Conservation (phyloP, 2,797 vertebrate species). For the Ctenochaetus hawaiiensis region DNA sequence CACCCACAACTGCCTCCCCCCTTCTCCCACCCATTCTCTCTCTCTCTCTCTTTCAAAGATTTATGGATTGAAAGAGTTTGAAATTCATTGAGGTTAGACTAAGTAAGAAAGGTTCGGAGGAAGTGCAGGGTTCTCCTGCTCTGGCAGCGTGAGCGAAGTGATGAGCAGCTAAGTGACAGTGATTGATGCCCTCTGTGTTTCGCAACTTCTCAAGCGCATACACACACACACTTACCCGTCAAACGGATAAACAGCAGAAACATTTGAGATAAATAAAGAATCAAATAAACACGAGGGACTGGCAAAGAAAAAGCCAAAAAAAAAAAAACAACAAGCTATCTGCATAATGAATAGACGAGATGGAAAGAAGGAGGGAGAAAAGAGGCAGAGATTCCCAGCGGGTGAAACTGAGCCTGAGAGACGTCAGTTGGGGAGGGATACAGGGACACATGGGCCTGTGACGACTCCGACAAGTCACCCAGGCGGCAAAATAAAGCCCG, state of each 20-base stretch:
- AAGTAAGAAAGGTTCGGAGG: slow-evolving; percentile 43
- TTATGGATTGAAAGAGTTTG: slow-evolving; percentile 82
- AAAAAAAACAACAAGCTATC: slow-evolving; percentile 34
- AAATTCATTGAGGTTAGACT: slow-evolving; percentile 76
- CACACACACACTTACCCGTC: slow-evolving; percentile 45
- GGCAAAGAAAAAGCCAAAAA: slow-evolving; percentile 6
- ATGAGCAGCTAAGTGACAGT: slow-evolving; percentile 85
- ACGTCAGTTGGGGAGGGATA: slow-evolving; percentile 55
- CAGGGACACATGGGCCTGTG: slow-evolving; percentile 69
- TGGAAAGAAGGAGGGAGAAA: slow-evolving; percentile 53
- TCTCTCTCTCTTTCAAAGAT: slow-evolving; percentile 57
- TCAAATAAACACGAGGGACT: slow-evolving; percentile 66
- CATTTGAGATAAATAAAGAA: slow-evolving; percentile 79
- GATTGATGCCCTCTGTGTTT: slow-evolving; percentile 86
- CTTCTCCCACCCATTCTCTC: background rate
- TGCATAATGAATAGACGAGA: slow-evolving; percentile 74
- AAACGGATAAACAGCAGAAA: slow-evolving; percentile 77
- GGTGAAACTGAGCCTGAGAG: slow-evolving; percentile 70
- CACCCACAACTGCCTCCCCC: slow-evolving; percentile 6
- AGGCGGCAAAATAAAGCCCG: slow-evolving; percentile 79
- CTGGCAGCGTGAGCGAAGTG: slow-evolving; percentile 66
- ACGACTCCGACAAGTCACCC: slow-evolving; percentile 79
- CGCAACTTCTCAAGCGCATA: slow-evolving; percentile 73
- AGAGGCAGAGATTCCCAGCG: slow-evolving; percentile 72
- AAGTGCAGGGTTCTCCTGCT: slow-evolving; percentile 36